Evolutionary conservation across 2,797 vertebrate species (phyloP), one percentile per base, ranked within the genome.

Genomic region (Cichlasoma orientale): DNA sequence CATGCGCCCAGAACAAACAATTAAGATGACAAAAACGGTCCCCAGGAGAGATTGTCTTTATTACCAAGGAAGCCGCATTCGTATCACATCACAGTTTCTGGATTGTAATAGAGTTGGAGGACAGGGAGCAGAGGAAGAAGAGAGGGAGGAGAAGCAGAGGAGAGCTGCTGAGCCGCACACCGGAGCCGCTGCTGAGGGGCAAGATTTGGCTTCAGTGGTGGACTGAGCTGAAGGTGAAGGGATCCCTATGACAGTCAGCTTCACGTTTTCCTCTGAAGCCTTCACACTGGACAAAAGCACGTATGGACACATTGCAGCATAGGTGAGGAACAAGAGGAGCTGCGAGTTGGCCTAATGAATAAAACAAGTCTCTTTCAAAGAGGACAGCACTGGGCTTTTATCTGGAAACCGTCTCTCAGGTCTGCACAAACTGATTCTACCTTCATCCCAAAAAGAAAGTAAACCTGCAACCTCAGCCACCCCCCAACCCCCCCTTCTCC

Each of bases 21-120:
- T 78, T 90, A 94, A 94, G 87, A 95, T 95, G 94, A 93, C 90
- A 90, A 91, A 80, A 88, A 10, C 83, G 85, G 44, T 90, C 84
- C 87, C 61, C 80, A 77, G 47, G 74, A 82, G 78, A 78, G 90
- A 88, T 86, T 78, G 11, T 90, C 81, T 78, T 83, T 72, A 89
- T 93, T 91, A 86, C 92, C 84, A 86, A 88, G 86, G 90, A 89
- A 90, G 84, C 91, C 79, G 86, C 84, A 56, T 83, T 73, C 86
- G 88, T 84, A 92, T 90, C 85, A 47, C 88, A 70, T 83, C 86
- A 82, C 86, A 82, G 82, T 86, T 90, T 74, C 81, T 88, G 90
- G 90, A 91, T 90, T 90, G 90, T 75, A 33, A 75, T 50, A 85
- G 92, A 92, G 92, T 91, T 86, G 92, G 87, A 82, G 88, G 83